Conservation (phyloP, 2,113 vertebrate genomes). For the Elaphurus davidianus region DNA sequence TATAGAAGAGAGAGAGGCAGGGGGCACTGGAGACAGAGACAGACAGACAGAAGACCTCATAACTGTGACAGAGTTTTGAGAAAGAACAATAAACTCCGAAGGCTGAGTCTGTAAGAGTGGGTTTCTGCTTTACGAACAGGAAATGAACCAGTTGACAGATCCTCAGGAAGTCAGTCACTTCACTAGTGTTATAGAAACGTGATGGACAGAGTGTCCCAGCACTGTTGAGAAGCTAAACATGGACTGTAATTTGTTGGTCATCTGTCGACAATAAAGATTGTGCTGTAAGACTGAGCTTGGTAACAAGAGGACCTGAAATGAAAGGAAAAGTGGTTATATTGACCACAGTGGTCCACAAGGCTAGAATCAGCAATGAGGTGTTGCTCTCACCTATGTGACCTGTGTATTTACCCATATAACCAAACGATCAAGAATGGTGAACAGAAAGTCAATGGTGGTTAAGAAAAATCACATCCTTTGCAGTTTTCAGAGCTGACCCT, state of each 20-base stretch:
- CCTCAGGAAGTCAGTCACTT: background rate
- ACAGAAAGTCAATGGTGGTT: background rate
- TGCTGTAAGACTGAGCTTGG: background rate
- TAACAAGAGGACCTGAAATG: background rate
- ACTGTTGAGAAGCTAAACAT: background rate
- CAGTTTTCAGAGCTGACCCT: background rate
- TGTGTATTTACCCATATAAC: background rate
- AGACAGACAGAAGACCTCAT: background rate
- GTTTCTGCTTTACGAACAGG: background rate
- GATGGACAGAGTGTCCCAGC: background rate
- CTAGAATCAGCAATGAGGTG: background rate
- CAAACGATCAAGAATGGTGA: background rate
- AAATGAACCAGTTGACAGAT: background rate
- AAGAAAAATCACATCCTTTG: background rate
- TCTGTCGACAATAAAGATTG: background rate
- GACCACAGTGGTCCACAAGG: background rate
- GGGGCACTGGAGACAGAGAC: background rate
- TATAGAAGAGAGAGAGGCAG: background rate
- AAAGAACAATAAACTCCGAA: background rate
- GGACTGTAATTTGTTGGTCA: background rate
- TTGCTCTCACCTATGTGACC: background rate
- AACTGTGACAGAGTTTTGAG: background rate
- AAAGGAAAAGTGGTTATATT: background rate
- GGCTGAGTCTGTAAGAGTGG: background rate
- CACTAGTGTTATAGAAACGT: background rate